Evolutionary conservation across 2,113 vertebrate species (phyloP), one percentile per base, ranked within the genome.

Genomic region (Corvus cornix): DNA sequence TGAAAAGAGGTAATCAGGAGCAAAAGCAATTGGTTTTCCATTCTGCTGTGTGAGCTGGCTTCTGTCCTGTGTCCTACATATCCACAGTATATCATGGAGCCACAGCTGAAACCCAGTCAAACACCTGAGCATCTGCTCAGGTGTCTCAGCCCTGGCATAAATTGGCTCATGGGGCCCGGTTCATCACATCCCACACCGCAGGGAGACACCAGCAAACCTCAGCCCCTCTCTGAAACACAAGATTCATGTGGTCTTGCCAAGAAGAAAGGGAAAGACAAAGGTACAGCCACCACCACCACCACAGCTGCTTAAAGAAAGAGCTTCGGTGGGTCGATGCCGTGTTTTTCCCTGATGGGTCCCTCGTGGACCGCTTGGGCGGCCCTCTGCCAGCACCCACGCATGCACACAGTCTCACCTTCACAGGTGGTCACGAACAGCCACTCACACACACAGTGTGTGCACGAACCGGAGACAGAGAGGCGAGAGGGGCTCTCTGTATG

Each of bases 241-340:
- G 22, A 58, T 22, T 41, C 9, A 5, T 0, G 0, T 12, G 21
- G 5, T 21, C 67, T 76, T 2, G 1, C 33, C 5, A 3, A 31
- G 44, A 48, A 75, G 33, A 51, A 52, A 67, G 58, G 20, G 14
- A 33, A 80, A 69, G 37, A 18, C 22, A 20, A 16, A n/a, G 52
- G 28, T 17, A 49, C 31, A 73, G 37, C 13, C 35, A 23, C 18
- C 26, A 43, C 18, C 26, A 43, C 5, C 0, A 3, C 39, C 39
- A 41, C 12, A 41, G 39, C 39, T 41, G 39, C 39, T 41, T 41
- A 41, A 41, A 41, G 39, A 41, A 41, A 41, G 39, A 12, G 39
- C 39, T 41, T 41, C 39, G 39, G 39, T 41, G 39, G 39, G 39
- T 41, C 12, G 12, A 41, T 41, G 39, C 39, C 39, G 39, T 12